phyloP scores from a whole-genome alignment of 2,113 vertebrate species.

The Bubo blakistoni region DNA sequence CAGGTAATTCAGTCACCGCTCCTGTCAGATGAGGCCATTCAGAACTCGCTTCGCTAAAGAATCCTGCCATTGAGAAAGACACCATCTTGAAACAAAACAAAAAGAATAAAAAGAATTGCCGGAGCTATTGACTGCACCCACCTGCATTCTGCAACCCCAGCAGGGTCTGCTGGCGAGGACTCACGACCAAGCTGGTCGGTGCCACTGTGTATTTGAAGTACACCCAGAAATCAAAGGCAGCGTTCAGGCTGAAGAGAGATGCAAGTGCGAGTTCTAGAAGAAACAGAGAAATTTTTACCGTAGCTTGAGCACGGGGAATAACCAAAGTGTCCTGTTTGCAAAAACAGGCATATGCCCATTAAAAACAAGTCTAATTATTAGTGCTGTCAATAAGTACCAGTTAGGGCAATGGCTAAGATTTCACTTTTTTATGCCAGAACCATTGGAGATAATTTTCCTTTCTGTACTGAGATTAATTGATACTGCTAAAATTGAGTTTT shows the following conservation, averaged over 20 bases:
- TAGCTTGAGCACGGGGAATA: too few species aligned
- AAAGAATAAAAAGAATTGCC: too few species aligned
- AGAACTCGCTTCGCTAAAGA: not conserved
- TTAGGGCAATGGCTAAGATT: not conserved
- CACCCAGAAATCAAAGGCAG: too few species aligned
- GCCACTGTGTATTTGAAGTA: too few species aligned
- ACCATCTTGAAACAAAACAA: accelerated
- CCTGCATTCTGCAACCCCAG: conserved; percentile 82
- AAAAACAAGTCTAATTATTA: not conserved
- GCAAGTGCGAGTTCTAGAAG: too few species aligned
- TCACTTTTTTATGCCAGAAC: not conserved
- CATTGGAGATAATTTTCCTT: accelerated
- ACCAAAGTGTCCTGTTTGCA: too few species aligned
- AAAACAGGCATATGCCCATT: too few species aligned
- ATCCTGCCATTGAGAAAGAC: not conserved
- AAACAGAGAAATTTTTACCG: too few species aligned
- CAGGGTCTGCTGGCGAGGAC: conserved; percentile 84
- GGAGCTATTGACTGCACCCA: not conserved
- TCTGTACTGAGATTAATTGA: too few species aligned
- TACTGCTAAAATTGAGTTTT: too few species aligned
- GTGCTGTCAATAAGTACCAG: not conserved
- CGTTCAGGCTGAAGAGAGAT: too few species aligned
- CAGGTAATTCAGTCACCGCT: not conserved
- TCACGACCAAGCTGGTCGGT: conserved; percentile 70
- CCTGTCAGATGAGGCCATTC: not conserved